Evolutionary conservation across 1,140 invertebrate genomes (phyloP).

Genomic region (Drosophila biarmipes): DNA sequence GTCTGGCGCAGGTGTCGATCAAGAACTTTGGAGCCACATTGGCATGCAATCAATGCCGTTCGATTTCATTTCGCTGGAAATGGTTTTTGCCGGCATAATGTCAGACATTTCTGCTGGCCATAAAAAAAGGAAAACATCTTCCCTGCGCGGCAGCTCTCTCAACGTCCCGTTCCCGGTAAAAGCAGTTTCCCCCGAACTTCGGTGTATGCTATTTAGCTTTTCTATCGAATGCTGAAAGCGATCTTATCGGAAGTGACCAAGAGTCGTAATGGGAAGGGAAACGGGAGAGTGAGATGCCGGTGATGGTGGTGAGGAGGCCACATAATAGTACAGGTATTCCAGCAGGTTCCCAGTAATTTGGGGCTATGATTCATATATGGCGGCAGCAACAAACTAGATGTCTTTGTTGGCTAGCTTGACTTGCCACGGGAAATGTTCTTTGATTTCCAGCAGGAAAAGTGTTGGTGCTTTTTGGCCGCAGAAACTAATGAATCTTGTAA

Average conservation of each 20-base stretch:
- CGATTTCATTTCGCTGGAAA: slow-evolving; percentile 78
- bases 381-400: slow-evolving; percentile 22
- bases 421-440: slow-evolving; percentile 20
- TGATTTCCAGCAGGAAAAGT: slow-evolving; percentile 25
- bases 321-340: slow-evolving; percentile 17
- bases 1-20: slow-evolving; percentile 74
- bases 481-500: slow-evolving; percentile 8
- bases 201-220: slow-evolving; percentile 30
- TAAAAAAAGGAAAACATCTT: slow-evolving; percentile 51
- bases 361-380: slow-evolving; percentile 43
- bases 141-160: slow-evolving; percentile 16
- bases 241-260: slow-evolving; percentile 75
- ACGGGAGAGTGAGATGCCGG: slow-evolving; percentile 1
- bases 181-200: slow-evolving; percentile 10
- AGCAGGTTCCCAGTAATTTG: slow-evolving; percentile 36
- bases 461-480: slow-evolving; percentile 4
- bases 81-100: slow-evolving; percentile 70
- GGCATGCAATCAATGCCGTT: slow-evolving; percentile 82
- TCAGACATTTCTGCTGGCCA: slow-evolving; percentile 64
- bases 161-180: slow-evolving; percentile 17
- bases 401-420: slow-evolving; percentile 19
- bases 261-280: slow-evolving; percentile 30
- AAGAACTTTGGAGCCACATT: slow-evolving; percentile 82
- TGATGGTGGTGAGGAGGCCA: slow-evolving; percentile 24
- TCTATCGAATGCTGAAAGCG: slow-evolving; percentile 69